A percentile compares a stretch with the other conserved stretches of the same genome.
These are phyloP conservation scores for Poicephalus meyeri DNA, from an alignment of 2,113 vertebrate species.

Conservation along the genomic window DNA sequence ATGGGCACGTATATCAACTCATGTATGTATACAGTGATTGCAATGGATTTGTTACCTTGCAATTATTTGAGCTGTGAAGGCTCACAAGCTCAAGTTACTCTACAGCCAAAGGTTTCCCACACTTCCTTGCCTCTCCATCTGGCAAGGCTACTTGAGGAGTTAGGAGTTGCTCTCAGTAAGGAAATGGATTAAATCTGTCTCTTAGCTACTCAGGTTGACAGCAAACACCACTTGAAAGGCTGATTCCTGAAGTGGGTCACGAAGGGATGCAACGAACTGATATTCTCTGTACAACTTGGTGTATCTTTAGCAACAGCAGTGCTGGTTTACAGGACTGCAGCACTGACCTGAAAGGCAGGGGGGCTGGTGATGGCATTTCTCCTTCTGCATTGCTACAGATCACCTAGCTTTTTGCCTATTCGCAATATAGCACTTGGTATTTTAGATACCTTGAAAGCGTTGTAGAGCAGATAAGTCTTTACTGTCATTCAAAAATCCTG, in stretches of 20 bases:
- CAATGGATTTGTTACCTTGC: background rate
- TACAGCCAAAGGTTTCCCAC: background rate
- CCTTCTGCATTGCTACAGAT: background rate
- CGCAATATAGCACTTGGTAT: background rate
- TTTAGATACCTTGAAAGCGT: background rate
- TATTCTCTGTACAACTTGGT: background rate
- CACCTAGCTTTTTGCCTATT: background rate
- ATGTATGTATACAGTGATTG: background rate
- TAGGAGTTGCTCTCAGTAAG: background rate
- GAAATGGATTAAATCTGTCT: background rate
- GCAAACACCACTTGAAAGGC: background rate
- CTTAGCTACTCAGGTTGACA: background rate
- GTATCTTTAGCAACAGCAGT: background rate
- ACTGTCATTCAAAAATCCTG: background rate
- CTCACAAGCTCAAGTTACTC: background rate
- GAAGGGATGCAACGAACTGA: background rate
- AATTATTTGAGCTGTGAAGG: background rate
- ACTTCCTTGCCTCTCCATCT: background rate
- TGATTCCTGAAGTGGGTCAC: background rate
- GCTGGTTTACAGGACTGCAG: background rate
- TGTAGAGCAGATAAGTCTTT: background rate
- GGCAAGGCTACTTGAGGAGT: rapidly evolving
- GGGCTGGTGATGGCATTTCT: background rate
- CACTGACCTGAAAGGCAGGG: background rate
- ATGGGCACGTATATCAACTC: background rate